A percentile compares a stretch with the other conserved stretches of the same genome.
phyloP scores from a whole-genome alignment of 2,888 invertebrate genomes.

The Trachelus stipa region DNA sequence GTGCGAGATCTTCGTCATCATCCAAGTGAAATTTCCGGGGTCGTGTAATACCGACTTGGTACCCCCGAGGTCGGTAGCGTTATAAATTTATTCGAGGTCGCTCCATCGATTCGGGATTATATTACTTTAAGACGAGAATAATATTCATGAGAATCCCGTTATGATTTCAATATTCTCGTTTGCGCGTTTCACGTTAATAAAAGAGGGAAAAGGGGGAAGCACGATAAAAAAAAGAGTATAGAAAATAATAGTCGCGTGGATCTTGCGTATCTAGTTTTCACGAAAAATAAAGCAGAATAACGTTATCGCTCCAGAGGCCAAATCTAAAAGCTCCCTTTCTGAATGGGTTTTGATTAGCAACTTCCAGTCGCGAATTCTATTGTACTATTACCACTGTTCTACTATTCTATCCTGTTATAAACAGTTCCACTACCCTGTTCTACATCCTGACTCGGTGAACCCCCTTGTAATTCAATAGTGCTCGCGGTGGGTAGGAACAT shows the following conservation, averaged over 20 bases:
- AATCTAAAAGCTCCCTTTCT: background rate
- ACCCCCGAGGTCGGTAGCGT: background rate
- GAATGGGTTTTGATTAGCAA: background rate
- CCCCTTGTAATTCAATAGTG: background rate
- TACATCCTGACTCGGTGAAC: background rate
- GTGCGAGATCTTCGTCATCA: slow-evolving; percentile 38
- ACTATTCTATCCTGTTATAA: background rate
- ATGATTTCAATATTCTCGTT: slow-evolving; percentile 59
- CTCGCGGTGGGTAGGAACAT: background rate
- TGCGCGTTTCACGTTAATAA: background rate
- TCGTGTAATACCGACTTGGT: slow-evolving; percentile 11
- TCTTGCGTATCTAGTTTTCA: background rate
- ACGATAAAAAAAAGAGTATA: background rate
- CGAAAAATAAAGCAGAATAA: background rate
- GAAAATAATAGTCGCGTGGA: background rate
- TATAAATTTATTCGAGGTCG: slow-evolving; percentile 56
- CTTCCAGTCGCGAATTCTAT: background rate
- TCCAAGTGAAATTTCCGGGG: slow-evolving; percentile 29
- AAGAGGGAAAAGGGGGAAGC: background rate
- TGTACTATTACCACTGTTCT: background rate
- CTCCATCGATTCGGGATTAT: slow-evolving; percentile 62
- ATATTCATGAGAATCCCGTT: slow-evolving; percentile 61
- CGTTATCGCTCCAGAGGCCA: background rate
- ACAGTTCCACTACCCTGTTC: background rate
- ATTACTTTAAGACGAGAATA: slow-evolving; percentile 61